phyloP scores from a whole-genome alignment of 2,113 vertebrate species.

The Tor tambroides region DNA sequence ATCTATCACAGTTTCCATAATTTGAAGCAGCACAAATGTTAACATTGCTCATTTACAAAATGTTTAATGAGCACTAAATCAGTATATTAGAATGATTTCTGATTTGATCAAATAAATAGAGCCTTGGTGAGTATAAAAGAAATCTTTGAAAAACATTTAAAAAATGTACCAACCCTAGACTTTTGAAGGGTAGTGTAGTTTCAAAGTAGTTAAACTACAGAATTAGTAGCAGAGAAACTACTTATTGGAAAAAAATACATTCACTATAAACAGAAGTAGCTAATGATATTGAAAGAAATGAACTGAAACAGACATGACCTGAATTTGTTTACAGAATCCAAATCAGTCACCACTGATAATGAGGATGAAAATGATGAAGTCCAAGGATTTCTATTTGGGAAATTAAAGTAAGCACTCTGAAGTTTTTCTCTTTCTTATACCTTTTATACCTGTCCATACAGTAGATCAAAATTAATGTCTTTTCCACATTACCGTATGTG shows the following conservation, averaged over 20 bases:
- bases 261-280: background rate
- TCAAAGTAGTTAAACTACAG: background rate
- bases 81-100: background rate
- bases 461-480: background rate
- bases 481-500: background rate
- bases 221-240: background rate
- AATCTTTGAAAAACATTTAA: too few relatives aligned
- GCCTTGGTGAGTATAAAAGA: background rate
- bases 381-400: constrained; percentile 92
- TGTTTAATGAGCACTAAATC: background rate
- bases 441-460: background rate
- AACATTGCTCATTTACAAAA: background rate
- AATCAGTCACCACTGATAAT: constrained; percentile 70
- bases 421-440: background rate
- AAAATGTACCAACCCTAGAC: background rate
- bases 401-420: constrained; percentile 83
- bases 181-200: background rate
- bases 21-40: background rate
- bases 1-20: background rate
- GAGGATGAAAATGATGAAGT: constrained; percentile 81
- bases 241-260: background rate
- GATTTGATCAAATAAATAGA: background rate
- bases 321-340: constrained; percentile 73
- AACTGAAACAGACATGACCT: constrained; percentile 18
- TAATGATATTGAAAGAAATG: background rate